phyloP scores from a whole-genome alignment of 2,888 invertebrate species.

The Polymixis lichenea region DNA sequence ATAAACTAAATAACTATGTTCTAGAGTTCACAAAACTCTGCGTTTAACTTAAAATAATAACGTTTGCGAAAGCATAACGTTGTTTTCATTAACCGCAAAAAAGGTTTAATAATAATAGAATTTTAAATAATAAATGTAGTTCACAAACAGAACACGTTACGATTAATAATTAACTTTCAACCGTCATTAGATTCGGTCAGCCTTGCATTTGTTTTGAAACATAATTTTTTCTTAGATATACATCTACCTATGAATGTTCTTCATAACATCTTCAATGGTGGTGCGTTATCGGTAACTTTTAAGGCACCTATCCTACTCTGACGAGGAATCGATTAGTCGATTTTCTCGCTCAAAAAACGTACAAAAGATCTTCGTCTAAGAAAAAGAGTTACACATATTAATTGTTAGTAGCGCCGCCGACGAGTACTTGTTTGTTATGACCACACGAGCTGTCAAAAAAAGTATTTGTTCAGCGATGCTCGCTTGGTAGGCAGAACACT shows the following conservation, averaged over 20 bases:
- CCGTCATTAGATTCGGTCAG: background rate
- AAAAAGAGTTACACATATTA: background rate
- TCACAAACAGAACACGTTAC: background rate
- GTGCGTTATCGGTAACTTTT: background rate
- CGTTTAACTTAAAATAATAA: conserved; percentile 29
- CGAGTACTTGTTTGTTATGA: background rate
- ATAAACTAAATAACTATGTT: background rate
- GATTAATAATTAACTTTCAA: background rate
- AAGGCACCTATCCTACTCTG: background rate
- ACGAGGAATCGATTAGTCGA: background rate
- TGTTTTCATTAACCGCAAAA: background rate
- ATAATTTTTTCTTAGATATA: background rate
- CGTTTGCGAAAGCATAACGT: background rate
- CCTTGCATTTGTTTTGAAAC: background rate
- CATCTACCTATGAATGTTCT: background rate
- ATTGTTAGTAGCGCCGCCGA: background rate
- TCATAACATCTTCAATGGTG: background rate
- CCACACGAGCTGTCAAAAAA: background rate
- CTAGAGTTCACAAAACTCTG: background rate
- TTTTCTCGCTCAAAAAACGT: background rate
- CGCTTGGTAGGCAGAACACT: background rate
- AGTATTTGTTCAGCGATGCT: background rate
- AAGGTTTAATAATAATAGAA: background rate
- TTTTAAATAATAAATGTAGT: background rate
- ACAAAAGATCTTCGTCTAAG: background rate